Percentiles rank a stretch among this genome's conserved stretches.
phyloP scores from a whole-genome alignment of 2,113 vertebrate genomes.

The Ameiurus melas region DNA sequence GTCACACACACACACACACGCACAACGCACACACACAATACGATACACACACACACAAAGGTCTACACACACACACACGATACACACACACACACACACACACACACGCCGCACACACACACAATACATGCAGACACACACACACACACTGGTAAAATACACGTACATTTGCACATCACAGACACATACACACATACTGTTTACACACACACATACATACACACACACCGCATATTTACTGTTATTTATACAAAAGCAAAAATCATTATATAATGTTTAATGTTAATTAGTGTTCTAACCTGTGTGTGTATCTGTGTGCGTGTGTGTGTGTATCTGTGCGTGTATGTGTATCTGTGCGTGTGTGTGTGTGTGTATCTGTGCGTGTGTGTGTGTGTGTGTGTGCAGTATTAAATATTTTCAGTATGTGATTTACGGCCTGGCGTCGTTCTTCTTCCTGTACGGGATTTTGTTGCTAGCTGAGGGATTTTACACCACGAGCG shows the following conservation, averaged over 20 bases:
- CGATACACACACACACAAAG: too few relatives aligned
- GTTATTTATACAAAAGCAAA: not conserved
- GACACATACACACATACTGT: slow-evolving; percentile 12
- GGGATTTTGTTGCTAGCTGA: slow-evolving; percentile 94
- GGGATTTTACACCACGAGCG: slow-evolving; percentile 97
- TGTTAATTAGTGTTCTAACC: not conserved
- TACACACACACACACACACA: slow-evolving; percentile 21
- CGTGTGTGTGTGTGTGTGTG: slow-evolving; percentile 42
- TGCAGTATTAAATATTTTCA: slow-evolving; percentile 92
- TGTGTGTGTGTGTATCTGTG: slow-evolving; percentile 30
- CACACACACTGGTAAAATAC: slow-evolving; percentile 28
- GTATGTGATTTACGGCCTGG: slow-evolving; percentile 96
- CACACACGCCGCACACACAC: slow-evolving; percentile 11
- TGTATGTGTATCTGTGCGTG: slow-evolving; percentile 37
- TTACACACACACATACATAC: slow-evolving; percentile 26
- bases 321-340: slow-evolving; percentile 26
- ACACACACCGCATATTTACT: not conserved
- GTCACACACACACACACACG: slow-evolving; percentile 30
- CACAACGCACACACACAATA: too few relatives aligned
- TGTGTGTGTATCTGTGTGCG: slow-evolving; percentile 16
- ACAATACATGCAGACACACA: too few relatives aligned
- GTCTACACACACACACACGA: not conserved
- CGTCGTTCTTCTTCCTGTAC: slow-evolving; percentile 98
- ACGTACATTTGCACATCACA: too few relatives aligned
- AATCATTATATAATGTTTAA: not conserved